Evolutionary conservation across 2,888 invertebrate species (phyloP).

Genomic region (Cryptocephalus primarius): DNA sequence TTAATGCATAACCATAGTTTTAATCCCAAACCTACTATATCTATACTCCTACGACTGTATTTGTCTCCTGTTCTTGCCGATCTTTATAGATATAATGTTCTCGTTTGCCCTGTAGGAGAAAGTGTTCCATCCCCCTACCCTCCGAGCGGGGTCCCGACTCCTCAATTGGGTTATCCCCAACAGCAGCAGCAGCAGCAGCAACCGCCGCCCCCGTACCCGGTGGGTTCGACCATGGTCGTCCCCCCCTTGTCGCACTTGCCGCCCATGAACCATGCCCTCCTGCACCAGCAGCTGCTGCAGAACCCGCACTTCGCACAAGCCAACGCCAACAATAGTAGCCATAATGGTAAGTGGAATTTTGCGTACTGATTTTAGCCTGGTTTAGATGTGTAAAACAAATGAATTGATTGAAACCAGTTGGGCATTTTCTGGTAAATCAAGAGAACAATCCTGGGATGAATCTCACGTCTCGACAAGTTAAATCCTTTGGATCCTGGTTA

Average conservation of each 20-base stretch:
- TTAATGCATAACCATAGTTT: too few species aligned
- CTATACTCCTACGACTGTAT: too few species aligned
- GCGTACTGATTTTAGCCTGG: not conserved
- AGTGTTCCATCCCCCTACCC: conserved; percentile 33
- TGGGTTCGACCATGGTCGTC: not conserved
- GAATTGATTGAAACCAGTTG: too few species aligned
- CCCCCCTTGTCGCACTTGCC: conserved; percentile 28
- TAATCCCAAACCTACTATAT: too few species aligned
- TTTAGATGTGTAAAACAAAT: too few species aligned
- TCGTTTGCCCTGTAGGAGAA: not conserved
- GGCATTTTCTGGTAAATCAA: too few species aligned
- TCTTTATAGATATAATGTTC: not conserved
- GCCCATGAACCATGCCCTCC: conserved; percentile 32
- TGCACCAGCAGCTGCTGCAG: conserved; percentile 49
- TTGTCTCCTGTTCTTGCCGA: too few species aligned
- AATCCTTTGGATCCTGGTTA: too few species aligned
- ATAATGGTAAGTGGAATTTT: conserved; percentile 36
- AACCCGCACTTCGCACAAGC: conserved; percentile 37
- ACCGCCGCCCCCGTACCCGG: conserved; percentile 23
- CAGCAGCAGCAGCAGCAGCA: conserved; percentile 12
- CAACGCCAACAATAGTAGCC: conserved; percentile 38
- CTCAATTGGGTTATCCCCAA: conserved; percentile 10
- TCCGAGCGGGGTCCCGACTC: conserved; percentile 20
- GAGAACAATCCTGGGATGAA: too few species aligned
- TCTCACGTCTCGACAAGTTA: too few species aligned